Evolutionary conservation across 2,113 vertebrate genomes (phyloP), one percentile per base, ranked within the genome.

Genomic region (Albula goreensis): DNA sequence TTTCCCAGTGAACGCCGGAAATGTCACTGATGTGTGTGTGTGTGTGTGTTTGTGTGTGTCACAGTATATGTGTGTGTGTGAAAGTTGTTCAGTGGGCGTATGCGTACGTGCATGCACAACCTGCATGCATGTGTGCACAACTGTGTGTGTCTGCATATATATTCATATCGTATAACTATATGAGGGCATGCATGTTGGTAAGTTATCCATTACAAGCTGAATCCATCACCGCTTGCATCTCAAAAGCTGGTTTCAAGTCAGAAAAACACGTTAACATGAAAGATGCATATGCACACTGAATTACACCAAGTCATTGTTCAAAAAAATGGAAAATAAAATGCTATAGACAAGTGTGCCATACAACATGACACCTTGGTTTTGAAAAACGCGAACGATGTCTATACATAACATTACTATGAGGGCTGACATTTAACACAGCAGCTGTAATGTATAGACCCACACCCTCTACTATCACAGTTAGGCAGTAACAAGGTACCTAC

Each of bases 371-470:
- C 15, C 15, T 41, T 48, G 49, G 50, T 49, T 53, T 51, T 85
- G 25, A 15, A 60, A 78, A 31, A n/a, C n/a, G 56, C 78, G 19
- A 88, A 83, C 78, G 87, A 85, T 22, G 50, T 50, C 66, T 19
- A 83, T 19, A 81, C 80, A 81, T 51, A 83, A 78, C 70, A 57
- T 25, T 63, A 50, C 82, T 22, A 84, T 88, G 86, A 90, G 57
- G 82, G 9, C 63, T 87, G 87, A 90, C 87, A 90, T 90, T 87
- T 87, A 86, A 79, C 82, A 82, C 78, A 74, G 83, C 74, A 53
- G 84, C 78, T 13, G 78, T 80, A 83, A 84, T 83, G 81, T 87
- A 86, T 88, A 82, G 86, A 78, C 84, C 84, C 80, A 84, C 82
- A n/a, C 12, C n/a, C 82, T 80, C 49, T 63, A 13, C 78, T 49